Conservation (phyloP, 30 jellyfish, hydroid and myxozoan genomes). For the Morbakka virulenta region DNA sequence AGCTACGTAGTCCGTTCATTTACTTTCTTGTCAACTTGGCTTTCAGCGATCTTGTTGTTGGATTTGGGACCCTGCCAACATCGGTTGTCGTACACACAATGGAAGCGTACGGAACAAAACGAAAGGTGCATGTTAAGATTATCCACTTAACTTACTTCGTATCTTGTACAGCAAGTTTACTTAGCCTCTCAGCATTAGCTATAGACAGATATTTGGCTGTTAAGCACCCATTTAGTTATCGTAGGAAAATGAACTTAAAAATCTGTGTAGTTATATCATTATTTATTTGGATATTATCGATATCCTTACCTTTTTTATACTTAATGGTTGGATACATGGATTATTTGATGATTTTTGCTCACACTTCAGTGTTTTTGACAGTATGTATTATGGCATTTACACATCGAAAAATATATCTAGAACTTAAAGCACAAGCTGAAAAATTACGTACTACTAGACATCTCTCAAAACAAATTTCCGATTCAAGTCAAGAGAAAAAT, state of each 20-base stretch:
- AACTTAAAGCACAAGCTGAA: neutral
- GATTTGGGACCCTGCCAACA: constrained; percentile 60
- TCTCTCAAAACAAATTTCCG: too few species aligned
- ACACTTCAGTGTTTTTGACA: constrained; percentile 18
- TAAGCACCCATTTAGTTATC: constrained; percentile 35
- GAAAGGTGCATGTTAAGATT: constrained; percentile 30
- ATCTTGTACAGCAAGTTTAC: constrained; percentile 61
- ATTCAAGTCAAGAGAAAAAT: too few species aligned
- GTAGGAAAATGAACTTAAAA: constrained; percentile 19
- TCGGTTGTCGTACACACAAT: constrained; percentile 67
- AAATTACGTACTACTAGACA: too few species aligned
- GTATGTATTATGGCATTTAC: constrained; percentile 27
- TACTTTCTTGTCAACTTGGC: constrained; percentile 70
- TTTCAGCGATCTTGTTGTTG: constrained; percentile 68
- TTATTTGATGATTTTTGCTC: constrained; percentile 66
- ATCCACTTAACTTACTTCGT: constrained; percentile 46
- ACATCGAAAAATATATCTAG: constrained; percentile 31
- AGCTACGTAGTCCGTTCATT: constrained; percentile 83
- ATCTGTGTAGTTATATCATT: constrained; percentile 23
- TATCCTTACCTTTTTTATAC: constrained; percentile 51
- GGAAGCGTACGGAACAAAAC: constrained; percentile 60
- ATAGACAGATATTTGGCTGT: constrained; percentile 72
- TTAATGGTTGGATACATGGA: constrained; percentile 55
- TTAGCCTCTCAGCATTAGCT: constrained; percentile 59
- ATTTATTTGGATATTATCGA: constrained; percentile 43